Evolutionary conservation across 1,140 invertebrate genomes (phyloP).

Genomic region (Drosophila persimilis): DNA sequence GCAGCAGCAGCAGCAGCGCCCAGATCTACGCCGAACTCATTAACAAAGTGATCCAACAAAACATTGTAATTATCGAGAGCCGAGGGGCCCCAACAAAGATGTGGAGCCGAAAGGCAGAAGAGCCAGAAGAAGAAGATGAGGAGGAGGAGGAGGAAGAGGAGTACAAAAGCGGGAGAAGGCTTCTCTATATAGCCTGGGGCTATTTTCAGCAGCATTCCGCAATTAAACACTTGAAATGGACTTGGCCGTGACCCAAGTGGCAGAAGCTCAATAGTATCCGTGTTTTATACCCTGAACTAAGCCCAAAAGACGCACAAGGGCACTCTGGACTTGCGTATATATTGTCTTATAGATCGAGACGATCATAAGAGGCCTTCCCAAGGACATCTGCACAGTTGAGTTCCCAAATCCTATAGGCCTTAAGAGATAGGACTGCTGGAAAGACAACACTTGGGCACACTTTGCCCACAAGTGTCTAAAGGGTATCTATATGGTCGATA

Average conservation of each 20-base stretch:
- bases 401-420: no score
- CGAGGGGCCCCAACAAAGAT: slow-evolving; percentile 5
- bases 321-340: background rate
- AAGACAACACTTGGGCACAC: no score
- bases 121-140: background rate
- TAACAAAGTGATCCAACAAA: slow-evolving; percentile 81
- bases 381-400: no score
- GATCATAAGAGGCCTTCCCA: no score
- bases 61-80: slow-evolving; percentile 70
- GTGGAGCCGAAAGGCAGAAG: slow-evolving; percentile 8
- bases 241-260: slow-evolving; percentile 43
- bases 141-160: background rate
- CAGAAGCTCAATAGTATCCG: slow-evolving; percentile 30
- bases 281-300: slow-evolving; percentile 8
- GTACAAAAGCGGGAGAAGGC: slow-evolving; percentile 12
- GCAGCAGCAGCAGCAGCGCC: slow-evolving; percentile 15
- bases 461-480: background rate
- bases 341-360: no score
- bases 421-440: no score
- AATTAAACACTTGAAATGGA: slow-evolving; percentile 74
- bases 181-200: slow-evolving; percentile 63
- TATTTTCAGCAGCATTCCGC: slow-evolving; percentile 74
- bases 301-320: background rate
- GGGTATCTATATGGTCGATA: slow-evolving; percentile 9
- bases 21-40: slow-evolving; percentile 68